phyloP scores from a whole-genome alignment of 2,797 vertebrate genomes.

The Acanthopagrus latus region DNA sequence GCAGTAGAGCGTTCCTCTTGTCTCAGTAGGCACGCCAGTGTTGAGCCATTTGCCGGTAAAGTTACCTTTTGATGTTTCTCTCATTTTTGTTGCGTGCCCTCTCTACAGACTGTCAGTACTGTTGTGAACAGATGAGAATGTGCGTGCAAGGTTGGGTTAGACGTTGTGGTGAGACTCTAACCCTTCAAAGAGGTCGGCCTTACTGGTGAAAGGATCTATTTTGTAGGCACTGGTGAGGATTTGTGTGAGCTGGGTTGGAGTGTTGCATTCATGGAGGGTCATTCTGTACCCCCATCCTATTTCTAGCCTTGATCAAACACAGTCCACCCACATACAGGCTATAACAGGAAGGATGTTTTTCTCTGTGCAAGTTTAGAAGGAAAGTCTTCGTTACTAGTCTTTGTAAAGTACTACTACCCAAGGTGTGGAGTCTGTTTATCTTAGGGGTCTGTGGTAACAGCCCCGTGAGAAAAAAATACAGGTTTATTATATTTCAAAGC shows the following conservation, averaged over 20 bases:
- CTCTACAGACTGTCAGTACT: slow-evolving; percentile 9
- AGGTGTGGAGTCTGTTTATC: slow-evolving; percentile 19
- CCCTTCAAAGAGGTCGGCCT: slow-evolving; percentile 7
- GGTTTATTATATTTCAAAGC: slow-evolving; percentile 42
- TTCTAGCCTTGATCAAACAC: slow-evolving; percentile 44
- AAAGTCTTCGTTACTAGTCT: too few species aligned
- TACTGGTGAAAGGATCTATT: slow-evolving; percentile 26
- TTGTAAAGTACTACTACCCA: slow-evolving; percentile 17
- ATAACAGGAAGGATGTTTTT: slow-evolving; percentile 14
- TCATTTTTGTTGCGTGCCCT: neutral
- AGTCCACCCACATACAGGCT: slow-evolving; percentile 33
- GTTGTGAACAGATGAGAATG: slow-evolving; percentile 4
- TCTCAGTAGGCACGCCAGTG: neutral
- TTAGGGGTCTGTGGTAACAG: slow-evolving; percentile 13
- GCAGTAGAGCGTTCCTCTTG: neutral
- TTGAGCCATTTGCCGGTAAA: slow-evolving; percentile 13
- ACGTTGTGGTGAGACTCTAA: slow-evolving; percentile 8
- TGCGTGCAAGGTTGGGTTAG: neutral
- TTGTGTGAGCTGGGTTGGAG: slow-evolving; percentile 17
- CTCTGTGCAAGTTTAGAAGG: neutral
- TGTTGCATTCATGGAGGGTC: slow-evolving; percentile 33
- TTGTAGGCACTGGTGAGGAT: slow-evolving; percentile 54
- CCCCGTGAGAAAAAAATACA: slow-evolving; percentile 22
- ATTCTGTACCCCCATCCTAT: slow-evolving; percentile 39
- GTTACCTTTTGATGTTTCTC: slow-evolving; percentile 7